Percentiles rank a stretch among this genome's conserved stretches.
Conservation (phyloP, 2,113 vertebrate genomes). For the Phaetusa simplex region DNA sequence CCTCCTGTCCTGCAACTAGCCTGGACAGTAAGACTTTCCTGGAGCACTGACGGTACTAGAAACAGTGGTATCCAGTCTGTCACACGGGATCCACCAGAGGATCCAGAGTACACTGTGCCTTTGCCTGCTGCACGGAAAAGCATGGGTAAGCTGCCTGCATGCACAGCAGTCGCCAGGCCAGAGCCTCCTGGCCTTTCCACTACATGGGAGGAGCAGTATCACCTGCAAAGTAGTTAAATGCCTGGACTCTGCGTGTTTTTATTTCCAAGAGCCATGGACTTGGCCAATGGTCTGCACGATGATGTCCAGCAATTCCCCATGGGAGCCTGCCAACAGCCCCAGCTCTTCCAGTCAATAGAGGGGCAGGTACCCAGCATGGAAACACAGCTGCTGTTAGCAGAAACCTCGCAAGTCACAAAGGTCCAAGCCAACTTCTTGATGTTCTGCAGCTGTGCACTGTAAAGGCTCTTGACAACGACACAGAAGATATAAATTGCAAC, state of each 20-base stretch:
- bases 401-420: neutral
- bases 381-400: neutral
- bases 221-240: neutral
- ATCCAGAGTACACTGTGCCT: neutral
- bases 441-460: neutral
- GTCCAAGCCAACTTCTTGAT: neutral
- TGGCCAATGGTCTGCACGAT: accelerated
- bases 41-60: neutral
- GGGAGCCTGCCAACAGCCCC: neutral
- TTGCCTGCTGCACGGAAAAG: neutral
- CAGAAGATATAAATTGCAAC: neutral
- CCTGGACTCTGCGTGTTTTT: neutral
- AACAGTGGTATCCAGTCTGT: neutral
- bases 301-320: neutral
- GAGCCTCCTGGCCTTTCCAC: neutral
- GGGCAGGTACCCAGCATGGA: neutral
- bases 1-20: neutral
- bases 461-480: neutral
- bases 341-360: neutral
- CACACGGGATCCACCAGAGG: neutral
- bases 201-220: neutral
- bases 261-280: neutral
- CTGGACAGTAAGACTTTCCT: neutral
- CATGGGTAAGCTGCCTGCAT: accelerated
- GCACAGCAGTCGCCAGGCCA: neutral